Evolutionary conservation across 1,140 invertebrate genomes (phyloP).

Genomic region (Drosophila pseudoobscura): DNA sequence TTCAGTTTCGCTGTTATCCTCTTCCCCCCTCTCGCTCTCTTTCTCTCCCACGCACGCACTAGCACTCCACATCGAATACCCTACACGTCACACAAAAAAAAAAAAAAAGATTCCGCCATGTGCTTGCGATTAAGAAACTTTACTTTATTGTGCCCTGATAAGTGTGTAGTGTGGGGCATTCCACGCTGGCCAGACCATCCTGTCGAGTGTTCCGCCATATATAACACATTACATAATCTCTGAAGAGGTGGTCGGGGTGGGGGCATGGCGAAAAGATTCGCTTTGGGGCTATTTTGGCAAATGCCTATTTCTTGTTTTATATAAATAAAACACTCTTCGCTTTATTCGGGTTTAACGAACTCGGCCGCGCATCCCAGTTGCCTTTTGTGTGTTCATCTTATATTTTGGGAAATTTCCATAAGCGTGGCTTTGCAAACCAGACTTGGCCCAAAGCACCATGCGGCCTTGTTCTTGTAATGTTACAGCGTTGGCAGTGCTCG

Average conservation of each 20-base stretch:
- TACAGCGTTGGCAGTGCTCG: conserved; percentile 36
- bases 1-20: conserved; percentile 27
- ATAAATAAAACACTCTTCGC: conserved; percentile 53
- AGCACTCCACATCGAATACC: not conserved
- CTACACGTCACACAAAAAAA: conserved; percentile 57
- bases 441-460: conserved; percentile 6
- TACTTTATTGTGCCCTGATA: conserved; percentile 47
- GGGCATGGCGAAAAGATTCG: conserved; percentile 42
- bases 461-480: conserved; percentile 66
- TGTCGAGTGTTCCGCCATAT: conserved; percentile 13
- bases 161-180: conserved; percentile 30
- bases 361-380: conserved; percentile 1
- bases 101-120: conserved; percentile 53
- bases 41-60: not conserved
- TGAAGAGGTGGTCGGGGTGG: not conserved
- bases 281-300: conserved; percentile 61
- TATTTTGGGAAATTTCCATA: conserved; percentile 58
- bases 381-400: conserved; percentile 3
- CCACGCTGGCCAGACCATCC: too few relatives aligned
- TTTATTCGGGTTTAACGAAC: conserved; percentile 64
- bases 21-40: conserved; percentile 7
- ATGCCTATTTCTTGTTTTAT: conserved; percentile 51
- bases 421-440: conserved; percentile 54
- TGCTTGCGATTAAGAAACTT: conserved; percentile 69
- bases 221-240: conserved; percentile 66